These are phyloP conservation scores for Thamnaconus septentrionalis DNA, from an alignment of 2,113 vertebrate genomes.

Conservation along the genomic window DNA sequence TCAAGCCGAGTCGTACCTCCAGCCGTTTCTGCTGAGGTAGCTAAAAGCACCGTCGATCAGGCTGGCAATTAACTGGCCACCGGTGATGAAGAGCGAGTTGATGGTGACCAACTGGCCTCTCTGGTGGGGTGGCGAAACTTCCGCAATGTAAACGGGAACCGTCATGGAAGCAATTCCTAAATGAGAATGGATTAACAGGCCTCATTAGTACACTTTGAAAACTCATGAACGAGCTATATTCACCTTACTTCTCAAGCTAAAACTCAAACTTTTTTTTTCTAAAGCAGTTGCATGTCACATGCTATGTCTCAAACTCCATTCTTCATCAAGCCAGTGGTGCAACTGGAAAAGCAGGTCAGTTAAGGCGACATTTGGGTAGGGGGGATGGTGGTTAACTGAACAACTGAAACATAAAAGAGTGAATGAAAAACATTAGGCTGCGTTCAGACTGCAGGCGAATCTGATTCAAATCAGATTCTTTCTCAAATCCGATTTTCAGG, in stretches of 20 bases:
- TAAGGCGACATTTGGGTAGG: too few species aligned
- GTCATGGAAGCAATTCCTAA: constrained; percentile 96
- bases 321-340: not conserved
- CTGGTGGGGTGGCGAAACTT: constrained; percentile 88
- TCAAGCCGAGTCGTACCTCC: constrained; percentile 80
- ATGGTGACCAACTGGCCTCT: constrained; percentile 94
- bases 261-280: too few species aligned
- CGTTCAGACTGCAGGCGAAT: too few species aligned
- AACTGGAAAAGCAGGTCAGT: constrained; percentile 7
- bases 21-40: constrained; percentile 85
- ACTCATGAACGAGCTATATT: not conserved
- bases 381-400: not conserved
- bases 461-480: too few species aligned
- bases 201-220: not conserved
- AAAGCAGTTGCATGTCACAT: too few species aligned
- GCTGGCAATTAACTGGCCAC: constrained; percentile 95
- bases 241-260: too few species aligned
- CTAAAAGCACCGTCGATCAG: constrained; percentile 93
- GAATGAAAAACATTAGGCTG: too few species aligned
- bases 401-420: not conserved
- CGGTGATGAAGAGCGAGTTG: constrained; percentile 94
- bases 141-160: constrained; percentile 95
- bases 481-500: too few species aligned
- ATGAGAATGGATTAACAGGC: not conserved
- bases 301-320: not conserved